Percentiles rank a stretch among this genome's conserved stretches.
phyloP scores from a whole-genome alignment of 1,140 invertebrate species.

The Phymorhynchus buccinoides region DNA sequence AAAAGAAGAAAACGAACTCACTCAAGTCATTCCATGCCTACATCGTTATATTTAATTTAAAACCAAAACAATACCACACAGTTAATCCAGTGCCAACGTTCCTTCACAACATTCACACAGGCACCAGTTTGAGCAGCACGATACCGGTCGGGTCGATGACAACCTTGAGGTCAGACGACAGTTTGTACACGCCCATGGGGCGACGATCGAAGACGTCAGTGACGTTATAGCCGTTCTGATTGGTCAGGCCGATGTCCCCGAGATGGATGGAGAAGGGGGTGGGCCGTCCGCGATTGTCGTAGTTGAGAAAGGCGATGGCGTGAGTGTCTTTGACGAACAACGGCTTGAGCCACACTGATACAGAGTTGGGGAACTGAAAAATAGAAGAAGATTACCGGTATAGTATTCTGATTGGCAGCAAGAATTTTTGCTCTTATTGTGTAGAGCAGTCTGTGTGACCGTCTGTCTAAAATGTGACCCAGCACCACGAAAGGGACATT shows the following conservation, averaged over 20 bases:
- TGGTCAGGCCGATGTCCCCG: constrained; percentile 85
- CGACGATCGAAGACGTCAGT: constrained; percentile 76
- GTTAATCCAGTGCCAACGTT: neutral
- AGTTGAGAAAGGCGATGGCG: constrained; percentile 60
- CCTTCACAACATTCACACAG: neutral
- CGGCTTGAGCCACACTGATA: constrained; percentile 60
- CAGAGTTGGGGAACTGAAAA: constrained; percentile 38
- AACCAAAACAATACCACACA: too few relatives aligned
- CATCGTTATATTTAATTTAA: too few relatives aligned
- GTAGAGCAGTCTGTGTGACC: too few relatives aligned
- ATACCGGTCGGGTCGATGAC: constrained; percentile 92
- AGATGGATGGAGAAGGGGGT: constrained; percentile 72
- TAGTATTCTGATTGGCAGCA: too few relatives aligned
- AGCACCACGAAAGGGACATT: too few relatives aligned
- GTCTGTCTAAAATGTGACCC: too few relatives aligned
- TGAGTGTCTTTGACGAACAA: constrained; percentile 53
- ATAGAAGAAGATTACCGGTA: too few relatives aligned
- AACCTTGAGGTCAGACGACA: constrained; percentile 91
- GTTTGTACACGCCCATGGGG: constrained; percentile 81
- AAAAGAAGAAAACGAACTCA: too few relatives aligned
- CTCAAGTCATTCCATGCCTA: too few relatives aligned
- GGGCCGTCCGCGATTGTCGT: constrained; percentile 53
- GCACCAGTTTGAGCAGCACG: neutral
- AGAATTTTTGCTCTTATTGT: too few relatives aligned
- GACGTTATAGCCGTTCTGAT: constrained; percentile 86